Base-by-base conservation (phyloP, 1,140 invertebrate genomes). In the Bursaphelenchus mucronatus region DNA sequence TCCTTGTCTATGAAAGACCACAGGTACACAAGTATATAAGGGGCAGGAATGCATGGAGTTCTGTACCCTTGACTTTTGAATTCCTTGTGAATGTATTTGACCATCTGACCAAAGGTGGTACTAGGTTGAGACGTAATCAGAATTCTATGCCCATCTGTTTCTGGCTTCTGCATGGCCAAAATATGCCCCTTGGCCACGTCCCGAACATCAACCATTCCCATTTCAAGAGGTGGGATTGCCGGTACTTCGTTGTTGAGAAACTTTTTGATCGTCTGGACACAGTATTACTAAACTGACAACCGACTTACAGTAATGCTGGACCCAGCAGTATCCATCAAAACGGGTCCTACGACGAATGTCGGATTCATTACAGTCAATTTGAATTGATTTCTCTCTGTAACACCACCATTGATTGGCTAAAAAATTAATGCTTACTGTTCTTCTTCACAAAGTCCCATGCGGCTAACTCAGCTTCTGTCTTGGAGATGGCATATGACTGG, bases 161-260 rank as follows among this genome's bases (percentile, higher is more conserved):
- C 83, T 13, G 81, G 76, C 9, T 80, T 63, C 6, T 78, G 82
- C 80, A 87, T 83, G 11, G 86, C 85, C 70, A 83, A 82, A 55
- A 86, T 76, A 69, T 87, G 86, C 10, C 85, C 86, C 41, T 69
- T 49, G 7, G 86, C 86, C 8, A 86, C 86, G 76, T 86, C 86
- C 44, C 86, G 77, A 6, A 86, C 86, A 73, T 86, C 86, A 61
- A 84, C 83, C 17, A 85, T 64, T 3, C 81, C 70, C 39, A 86
- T 78, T 70, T 83, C 81, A 7, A 86, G 68, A 67, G 83, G 82
- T 0, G 86, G 85, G 10, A 85, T 61, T 58, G 83, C 78, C 13
- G 84, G 85, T 70, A 83, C 83, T 59, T 81, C 75, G 41, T 80
- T 68, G 53, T 84, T 81, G 70, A 86, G 66, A 61, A 69, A 63